These are phyloP conservation scores for Thalassoma bifasciatum DNA, from an alignment of 2,113 vertebrate species.

Conservation along the genomic window DNA sequence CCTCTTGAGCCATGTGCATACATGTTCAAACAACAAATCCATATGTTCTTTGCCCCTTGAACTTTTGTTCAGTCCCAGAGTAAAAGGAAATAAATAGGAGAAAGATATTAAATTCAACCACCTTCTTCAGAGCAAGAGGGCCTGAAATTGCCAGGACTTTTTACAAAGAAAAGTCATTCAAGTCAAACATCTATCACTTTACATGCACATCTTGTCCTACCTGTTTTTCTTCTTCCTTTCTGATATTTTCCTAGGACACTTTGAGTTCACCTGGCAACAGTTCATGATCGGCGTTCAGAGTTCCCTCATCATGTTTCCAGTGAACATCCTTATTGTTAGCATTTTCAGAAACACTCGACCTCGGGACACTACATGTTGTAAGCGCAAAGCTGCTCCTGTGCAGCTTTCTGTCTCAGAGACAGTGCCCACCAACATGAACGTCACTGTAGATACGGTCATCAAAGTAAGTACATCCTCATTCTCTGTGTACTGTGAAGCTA, in stretches of 20 bases:
- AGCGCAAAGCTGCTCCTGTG: conserved; percentile 30
- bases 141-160: neutral
- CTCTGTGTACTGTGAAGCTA: neutral
- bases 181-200: neutral
- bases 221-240: neutral
- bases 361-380: conserved; percentile 56
- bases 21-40: neutral
- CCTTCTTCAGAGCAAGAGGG: neutral
- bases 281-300: conserved; percentile 93
- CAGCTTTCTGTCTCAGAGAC: conserved; percentile 51
- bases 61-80: neutral
- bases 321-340: conserved; percentile 93
- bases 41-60: too few species aligned
- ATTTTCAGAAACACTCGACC: conserved; percentile 88
- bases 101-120: neutral
- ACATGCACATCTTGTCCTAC: neutral
- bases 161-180: neutral
- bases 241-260: conserved; percentile 80
- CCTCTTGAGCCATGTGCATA: too few species aligned
- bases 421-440: conserved; percentile 23
- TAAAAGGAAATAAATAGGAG: neutral
- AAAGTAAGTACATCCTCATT: conserved; percentile 74
- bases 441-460: conserved; percentile 85
- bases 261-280: conserved; percentile 94
- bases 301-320: conserved; percentile 93